Conservation (phyloP, 2,113 vertebrate genomes). For the Eolophus roseicapilla region DNA sequence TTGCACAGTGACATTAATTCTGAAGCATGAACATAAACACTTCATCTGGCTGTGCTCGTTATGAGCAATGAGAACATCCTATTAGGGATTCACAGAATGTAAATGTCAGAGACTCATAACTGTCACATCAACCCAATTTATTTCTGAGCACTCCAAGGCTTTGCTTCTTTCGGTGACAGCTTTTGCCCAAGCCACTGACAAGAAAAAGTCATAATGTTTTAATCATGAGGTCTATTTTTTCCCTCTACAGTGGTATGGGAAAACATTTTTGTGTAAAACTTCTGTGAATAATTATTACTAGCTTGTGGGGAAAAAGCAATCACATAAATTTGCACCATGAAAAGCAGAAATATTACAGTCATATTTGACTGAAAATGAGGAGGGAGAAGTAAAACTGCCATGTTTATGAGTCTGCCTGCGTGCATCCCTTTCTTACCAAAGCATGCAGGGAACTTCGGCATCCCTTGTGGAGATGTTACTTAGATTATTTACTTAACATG, state of each 20-base stretch:
- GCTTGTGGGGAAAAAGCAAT: not conserved
- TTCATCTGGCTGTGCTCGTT: conserved; percentile 32
- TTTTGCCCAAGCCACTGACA: conserved; percentile 49
- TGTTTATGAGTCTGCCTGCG: not conserved
- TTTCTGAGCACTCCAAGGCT: conserved; percentile 46
- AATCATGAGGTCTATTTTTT: conserved; percentile 58
- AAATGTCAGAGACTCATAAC: conserved; percentile 62
- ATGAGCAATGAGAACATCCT: conserved; percentile 23
- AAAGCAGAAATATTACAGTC: not conserved
- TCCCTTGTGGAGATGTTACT: not conserved
- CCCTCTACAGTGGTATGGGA: not conserved
- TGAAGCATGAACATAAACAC: conserved; percentile 40
- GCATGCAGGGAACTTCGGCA: not conserved
- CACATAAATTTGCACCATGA: not conserved
- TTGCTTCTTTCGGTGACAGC: conserved; percentile 50
- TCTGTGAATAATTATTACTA: not conserved
- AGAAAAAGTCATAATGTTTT: conserved; percentile 44
- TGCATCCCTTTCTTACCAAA: not conserved
- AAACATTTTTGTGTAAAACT: conserved; percentile 23
- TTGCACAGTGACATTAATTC: conserved; percentile 35
- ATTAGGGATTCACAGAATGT: conserved; percentile 36
- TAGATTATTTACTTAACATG: not conserved
- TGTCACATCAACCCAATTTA: conserved; percentile 63
- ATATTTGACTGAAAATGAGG: not conserved
- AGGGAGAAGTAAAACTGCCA: not conserved